Evolutionary conservation across 2,113 vertebrate genomes (phyloP).

Genomic region (Blennius ocellaris): DNA sequence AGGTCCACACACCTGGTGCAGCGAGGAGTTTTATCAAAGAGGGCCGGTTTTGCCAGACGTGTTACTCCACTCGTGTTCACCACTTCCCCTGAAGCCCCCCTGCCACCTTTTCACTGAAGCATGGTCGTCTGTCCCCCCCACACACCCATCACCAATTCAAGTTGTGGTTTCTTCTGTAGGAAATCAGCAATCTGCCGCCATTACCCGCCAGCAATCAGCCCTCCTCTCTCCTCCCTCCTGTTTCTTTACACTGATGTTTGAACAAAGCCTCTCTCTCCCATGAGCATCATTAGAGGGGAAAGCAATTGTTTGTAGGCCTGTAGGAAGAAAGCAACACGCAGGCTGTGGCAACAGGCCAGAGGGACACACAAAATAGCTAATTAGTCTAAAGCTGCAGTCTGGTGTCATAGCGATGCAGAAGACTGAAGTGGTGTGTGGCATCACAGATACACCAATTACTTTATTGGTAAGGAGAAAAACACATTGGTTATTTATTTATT

Average conservation of each 20-base stretch:
- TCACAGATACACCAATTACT: neutral
- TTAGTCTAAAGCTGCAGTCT: slow-evolving; percentile 34
- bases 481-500: too few species aligned
- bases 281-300: slow-evolving; percentile 41
- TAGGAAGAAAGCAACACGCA: slow-evolving; percentile 35
- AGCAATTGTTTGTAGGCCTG: slow-evolving; percentile 19
- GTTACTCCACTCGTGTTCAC: slow-evolving; percentile 25
- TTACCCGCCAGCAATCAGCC: slow-evolving; percentile 41
- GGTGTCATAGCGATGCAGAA: slow-evolving; percentile 38
- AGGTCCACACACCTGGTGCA: slow-evolving; percentile 18
- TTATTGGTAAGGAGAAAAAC: neutral
- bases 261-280: slow-evolving; percentile 34
- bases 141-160: slow-evolving; percentile 8
- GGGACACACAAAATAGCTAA: slow-evolving; percentile 42
- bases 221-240: neutral
- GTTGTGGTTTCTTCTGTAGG: slow-evolving; percentile 57
- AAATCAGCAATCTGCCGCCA: slow-evolving; percentile 64
- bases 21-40: slow-evolving; percentile 30
- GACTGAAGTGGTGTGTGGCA: neutral
- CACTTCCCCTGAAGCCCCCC: slow-evolving; percentile 37
- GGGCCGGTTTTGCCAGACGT: slow-evolving; percentile 16
- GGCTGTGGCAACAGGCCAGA: slow-evolving; percentile 42
- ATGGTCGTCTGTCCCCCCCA: slow-evolving; percentile 31
- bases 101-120: slow-evolving; percentile 27
- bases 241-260: slow-evolving; percentile 12